Evolutionary conservation across 2,888 invertebrate genomes (phyloP).

Genomic region (Lypha dubia): DNA sequence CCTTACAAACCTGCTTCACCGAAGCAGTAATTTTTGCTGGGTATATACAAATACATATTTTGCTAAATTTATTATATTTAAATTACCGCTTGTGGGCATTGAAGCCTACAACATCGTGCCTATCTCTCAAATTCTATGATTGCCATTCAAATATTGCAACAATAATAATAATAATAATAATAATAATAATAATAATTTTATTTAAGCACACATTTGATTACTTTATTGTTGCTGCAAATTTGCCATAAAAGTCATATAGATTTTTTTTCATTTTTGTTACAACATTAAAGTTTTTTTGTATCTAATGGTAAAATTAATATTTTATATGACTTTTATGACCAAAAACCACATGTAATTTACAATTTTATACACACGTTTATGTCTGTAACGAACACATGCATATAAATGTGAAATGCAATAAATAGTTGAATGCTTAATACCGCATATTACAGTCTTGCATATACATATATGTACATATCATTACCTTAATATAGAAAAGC

Average conservation of each 20-base stretch:
- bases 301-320: slow-evolving; percentile 40
- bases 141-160: not conserved
- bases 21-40: too few species aligned
- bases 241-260: not conserved
- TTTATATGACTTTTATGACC: slow-evolving; percentile 30
- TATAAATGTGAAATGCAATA: not conserved
- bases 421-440: not conserved
- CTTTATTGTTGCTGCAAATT: slow-evolving; percentile 6
- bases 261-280: not conserved
- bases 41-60: too few species aligned
- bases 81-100: not conserved
- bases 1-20: too few species aligned
- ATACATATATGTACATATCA: not conserved
- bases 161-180: too few species aligned
- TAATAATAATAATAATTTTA: not conserved
- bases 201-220: not conserved
- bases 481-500: too few species aligned
- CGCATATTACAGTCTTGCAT: not conserved
- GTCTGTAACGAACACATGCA: not conserved
- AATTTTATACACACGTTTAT: not conserved
- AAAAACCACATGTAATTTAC: slow-evolving; percentile 35
- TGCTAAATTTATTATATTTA: not conserved
- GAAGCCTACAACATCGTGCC: too few species aligned
- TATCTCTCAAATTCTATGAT: not conserved
- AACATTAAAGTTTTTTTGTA: not conserved